A percentile compares a stretch with the other conserved stretches of the same genome.
These are phyloP conservation scores for Hystrix brachyura DNA, from an alignment of 2,113 vertebrate genomes.

Conservation along the genomic window DNA sequence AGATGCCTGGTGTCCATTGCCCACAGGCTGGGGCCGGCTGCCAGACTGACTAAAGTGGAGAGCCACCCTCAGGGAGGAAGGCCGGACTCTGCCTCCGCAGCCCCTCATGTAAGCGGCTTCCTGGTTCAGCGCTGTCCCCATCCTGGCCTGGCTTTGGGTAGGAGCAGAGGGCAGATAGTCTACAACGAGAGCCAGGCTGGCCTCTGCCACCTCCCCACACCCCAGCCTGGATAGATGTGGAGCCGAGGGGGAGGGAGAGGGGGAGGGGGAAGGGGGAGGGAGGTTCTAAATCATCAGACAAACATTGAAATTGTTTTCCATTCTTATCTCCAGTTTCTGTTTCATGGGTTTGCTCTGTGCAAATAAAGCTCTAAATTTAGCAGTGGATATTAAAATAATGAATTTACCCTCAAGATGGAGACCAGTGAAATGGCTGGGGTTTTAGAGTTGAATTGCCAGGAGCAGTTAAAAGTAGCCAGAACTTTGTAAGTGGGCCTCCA, in stretches of 20 bases:
- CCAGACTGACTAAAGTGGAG: background rate
- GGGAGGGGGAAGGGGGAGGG: background rate
- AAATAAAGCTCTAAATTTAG: constrained; percentile 41
- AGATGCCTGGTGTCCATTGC: background rate
- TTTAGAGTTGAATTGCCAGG: constrained; percentile 37
- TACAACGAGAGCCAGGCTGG: background rate
- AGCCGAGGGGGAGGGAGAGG: background rate
- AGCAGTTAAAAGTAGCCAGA: background rate
- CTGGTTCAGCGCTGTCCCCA: no score
- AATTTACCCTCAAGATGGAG: background rate
- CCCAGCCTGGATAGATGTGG: background rate
- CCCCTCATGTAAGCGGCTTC: background rate
- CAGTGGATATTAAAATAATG: constrained; percentile 59
- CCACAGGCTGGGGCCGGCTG: background rate
- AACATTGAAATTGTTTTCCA: background rate
- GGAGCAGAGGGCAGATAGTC: background rate
- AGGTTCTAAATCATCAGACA: background rate
- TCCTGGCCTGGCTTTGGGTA: background rate
- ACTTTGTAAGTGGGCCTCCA: background rate
- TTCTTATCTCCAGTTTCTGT: background rate
- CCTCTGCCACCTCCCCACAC: background rate
- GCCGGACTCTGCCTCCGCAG: accelerated
- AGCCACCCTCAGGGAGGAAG: background rate
- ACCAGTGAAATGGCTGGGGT: background rate
- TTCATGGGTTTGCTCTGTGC: constrained; percentile 29